Base-by-base conservation (phyloP, 2,888 invertebrate genomes). In the Aspidiotus rigidus region DNA sequence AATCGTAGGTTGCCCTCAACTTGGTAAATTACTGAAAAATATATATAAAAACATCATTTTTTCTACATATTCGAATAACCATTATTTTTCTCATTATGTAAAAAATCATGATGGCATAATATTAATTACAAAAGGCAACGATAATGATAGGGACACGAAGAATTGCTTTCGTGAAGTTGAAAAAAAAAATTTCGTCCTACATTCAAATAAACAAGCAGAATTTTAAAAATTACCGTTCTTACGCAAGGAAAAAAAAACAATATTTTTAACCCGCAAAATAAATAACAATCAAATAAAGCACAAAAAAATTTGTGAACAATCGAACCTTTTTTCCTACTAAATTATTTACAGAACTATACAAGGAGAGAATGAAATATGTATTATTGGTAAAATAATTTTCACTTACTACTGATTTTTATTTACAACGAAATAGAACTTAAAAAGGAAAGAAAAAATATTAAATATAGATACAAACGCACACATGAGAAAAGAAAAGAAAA, bases 341-440 rank as follows among this genome's bases (percentile, higher is more conserved):
- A 57, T 66, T 67, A 67, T 67, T 39, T 67, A 67, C 67, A 67
- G 39, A 41, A 67, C 53, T 42, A 10, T 64, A 66, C 57, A 66
- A 67, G 16, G 49, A 7, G 60, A 11, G 28, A 28, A 28, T 28
- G 28, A 28, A 28, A 28, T 28, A 28, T 28, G 59, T 7, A 60
- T 60, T 59, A 67, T 53, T 60, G 67, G 67, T 67, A 67, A 67
- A 57, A 67, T 64, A 64, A 64, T 54, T 64, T 64, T 64, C 56
- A 55, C 28, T 67, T 57, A 67, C 67, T 67, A 67, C 44, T 64
- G 57, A 66, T 44, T 44, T 15, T 55, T 56, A 53, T 53, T 53
- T 53, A 53, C 53, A 53, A 15, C 11, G 15, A 53, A 53, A 53
- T 15, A 53, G 11, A 13, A 56, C 60, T 9, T 67, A 67, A 49